Conservation (phyloP, 2,888 invertebrate genomes). For the Halictus quadricinctus region DNA sequence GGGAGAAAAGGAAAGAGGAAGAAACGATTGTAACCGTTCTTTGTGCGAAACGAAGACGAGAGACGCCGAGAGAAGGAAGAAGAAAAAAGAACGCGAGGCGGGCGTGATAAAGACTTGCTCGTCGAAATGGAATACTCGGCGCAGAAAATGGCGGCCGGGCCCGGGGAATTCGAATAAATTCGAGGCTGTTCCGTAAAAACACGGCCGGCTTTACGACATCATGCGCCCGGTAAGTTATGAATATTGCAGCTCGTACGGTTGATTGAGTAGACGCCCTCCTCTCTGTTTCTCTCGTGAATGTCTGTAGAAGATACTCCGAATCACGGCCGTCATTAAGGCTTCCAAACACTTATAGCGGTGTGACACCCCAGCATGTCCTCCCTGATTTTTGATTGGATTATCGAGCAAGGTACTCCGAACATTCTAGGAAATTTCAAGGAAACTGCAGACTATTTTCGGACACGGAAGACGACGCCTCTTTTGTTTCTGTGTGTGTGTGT, state of each 20-base stretch:
- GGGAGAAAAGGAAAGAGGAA: neutral
- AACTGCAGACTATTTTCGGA: slow-evolving; percentile 18
- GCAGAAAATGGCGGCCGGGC: slow-evolving; percentile 26
- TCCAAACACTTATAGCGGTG: slow-evolving; percentile 23
- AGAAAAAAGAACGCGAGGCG: slow-evolving; percentile 7
- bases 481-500: neutral
- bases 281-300: slow-evolving; percentile 21
- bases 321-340: slow-evolving; percentile 41
- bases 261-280: slow-evolving; percentile 53
- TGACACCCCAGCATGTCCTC: neutral
- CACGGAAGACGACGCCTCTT: slow-evolving; percentile 1
- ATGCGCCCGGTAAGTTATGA: slow-evolving; percentile 55
- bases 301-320: slow-evolving; percentile 10
- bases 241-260: slow-evolving; percentile 57
- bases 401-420: neutral
- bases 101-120: slow-evolving; percentile 24
- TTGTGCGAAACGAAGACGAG: neutral
- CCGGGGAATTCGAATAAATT: slow-evolving; percentile 53
- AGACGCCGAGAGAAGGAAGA: no score
- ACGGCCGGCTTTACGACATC: slow-evolving; percentile 53
- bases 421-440: neutral
- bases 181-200: slow-evolving; percentile 39
- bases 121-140: slow-evolving; percentile 19
- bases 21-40: neutral
- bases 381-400: neutral